Evolutionary conservation across 2,888 invertebrate species (phyloP).

Genomic region (Tanytarsus gracilentus): DNA sequence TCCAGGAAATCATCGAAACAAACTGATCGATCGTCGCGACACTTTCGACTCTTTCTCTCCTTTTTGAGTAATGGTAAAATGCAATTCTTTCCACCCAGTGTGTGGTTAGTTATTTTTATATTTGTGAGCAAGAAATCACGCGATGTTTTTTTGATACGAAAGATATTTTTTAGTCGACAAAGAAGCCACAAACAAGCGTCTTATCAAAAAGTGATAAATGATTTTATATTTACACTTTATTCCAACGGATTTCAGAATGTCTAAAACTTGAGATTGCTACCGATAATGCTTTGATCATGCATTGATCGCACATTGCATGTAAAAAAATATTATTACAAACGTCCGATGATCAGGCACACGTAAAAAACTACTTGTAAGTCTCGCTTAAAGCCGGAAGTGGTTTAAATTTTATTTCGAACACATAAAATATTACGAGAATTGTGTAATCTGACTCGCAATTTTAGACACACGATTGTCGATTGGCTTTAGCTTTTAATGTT

Average conservation of each 20-base stretch:
- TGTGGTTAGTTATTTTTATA: too few relatives aligned
- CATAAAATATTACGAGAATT: background rate
- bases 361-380: background rate
- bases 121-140: background rate
- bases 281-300: constrained; percentile 15
- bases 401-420: background rate
- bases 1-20: too few relatives aligned
- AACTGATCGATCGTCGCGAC: too few relatives aligned
- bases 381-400: constrained; percentile 2
- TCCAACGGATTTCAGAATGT: constrained; percentile 15
- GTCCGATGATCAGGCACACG: too few relatives aligned
- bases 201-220: background rate
- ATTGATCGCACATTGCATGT: constrained; percentile 22
- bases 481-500: background rate
- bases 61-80: too few relatives aligned
- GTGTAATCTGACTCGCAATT: constrained; percentile 8
- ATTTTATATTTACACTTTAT: constrained; percentile 20
- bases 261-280: constrained; percentile 6
- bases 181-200: background rate
- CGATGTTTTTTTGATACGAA: background rate
- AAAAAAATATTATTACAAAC: too few relatives aligned
- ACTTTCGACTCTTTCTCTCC: too few relatives aligned
- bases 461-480: background rate
- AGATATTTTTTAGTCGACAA: background rate
- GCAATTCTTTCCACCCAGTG: too few relatives aligned